Conservation (phyloP, 2,113 vertebrate genomes). For the Murina feae region DNA sequence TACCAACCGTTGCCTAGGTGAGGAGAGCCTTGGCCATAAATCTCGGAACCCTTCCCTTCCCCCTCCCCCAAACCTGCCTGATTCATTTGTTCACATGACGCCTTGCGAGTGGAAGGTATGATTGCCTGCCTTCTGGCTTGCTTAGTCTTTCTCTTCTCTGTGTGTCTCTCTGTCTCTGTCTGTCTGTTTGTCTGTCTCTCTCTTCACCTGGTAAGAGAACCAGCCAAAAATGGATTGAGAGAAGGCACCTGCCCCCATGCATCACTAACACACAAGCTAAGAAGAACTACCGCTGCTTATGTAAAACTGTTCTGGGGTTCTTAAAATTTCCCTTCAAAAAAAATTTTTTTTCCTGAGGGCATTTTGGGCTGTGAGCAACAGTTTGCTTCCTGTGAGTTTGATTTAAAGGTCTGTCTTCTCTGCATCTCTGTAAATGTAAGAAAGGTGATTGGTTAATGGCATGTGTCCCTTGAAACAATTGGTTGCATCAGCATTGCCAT, state of each 20-base stretch:
- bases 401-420: not conserved
- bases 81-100: slow-evolving; percentile 34
- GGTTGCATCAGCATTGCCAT: not conserved
- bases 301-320: not conserved
- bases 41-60: not conserved
- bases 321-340: not conserved
- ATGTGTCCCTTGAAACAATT: not conserved
- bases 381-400: not conserved
- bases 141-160: not conserved
- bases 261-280: not conserved
- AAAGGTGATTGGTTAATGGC: not conserved
- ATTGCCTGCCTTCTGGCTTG: not conserved
- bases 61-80: not conserved
- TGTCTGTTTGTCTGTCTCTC: not conserved
- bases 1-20: slow-evolving; percentile 42
- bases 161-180: not conserved
- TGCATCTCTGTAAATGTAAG: not conserved
- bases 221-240: not conserved
- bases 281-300: not conserved
- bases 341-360: not conserved
- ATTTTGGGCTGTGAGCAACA: not conserved
- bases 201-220: not conserved
- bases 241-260: not conserved
- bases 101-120: slow-evolving; percentile 28
- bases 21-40: not conserved